Evolutionary conservation across 2,113 vertebrate species (phyloP).

Genomic region (Tricholaema leucomelas): DNA sequence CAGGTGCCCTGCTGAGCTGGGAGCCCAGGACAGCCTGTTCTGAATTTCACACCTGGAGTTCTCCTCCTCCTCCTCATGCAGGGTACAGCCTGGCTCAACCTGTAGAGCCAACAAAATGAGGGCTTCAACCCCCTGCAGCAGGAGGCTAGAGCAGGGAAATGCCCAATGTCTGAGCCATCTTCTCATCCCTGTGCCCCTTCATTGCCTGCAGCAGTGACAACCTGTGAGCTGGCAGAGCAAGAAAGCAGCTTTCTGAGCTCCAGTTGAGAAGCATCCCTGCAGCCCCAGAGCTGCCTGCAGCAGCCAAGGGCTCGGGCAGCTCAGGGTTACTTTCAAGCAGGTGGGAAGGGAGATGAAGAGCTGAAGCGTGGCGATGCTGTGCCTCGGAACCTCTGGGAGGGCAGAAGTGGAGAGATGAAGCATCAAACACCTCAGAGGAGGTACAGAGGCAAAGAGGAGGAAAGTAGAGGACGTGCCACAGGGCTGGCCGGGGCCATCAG

Average conservation of each 20-base stretch:
- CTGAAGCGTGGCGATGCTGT: rapidly evolving
- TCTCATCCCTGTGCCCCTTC: rapidly evolving
- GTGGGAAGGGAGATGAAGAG: background rate
- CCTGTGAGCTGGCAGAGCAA: background rate
- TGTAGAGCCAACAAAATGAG: background rate
- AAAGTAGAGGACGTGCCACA: background rate
- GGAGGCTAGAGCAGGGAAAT: rapidly evolving
- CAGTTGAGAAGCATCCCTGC: background rate
- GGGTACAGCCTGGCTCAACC: background rate
- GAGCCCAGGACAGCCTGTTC: background rate
- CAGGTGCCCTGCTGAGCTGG: background rate
- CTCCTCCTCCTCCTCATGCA: rapidly evolving
- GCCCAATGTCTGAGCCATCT: background rate
- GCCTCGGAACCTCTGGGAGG: background rate
- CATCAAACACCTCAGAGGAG: background rate
- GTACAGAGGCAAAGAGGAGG: background rate
- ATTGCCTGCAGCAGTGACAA: background rate
- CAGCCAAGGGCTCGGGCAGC: background rate
- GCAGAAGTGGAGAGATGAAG: background rate
- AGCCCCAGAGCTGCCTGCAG: background rate
- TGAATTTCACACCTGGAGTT: background rate
- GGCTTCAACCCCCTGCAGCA: background rate
- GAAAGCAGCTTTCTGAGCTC: background rate
- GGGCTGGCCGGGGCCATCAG: background rate
- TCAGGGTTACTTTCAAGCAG: background rate